Conservation (phyloP, 2,113 vertebrate species). For the Campylorhamphus procurvoides region DNA sequence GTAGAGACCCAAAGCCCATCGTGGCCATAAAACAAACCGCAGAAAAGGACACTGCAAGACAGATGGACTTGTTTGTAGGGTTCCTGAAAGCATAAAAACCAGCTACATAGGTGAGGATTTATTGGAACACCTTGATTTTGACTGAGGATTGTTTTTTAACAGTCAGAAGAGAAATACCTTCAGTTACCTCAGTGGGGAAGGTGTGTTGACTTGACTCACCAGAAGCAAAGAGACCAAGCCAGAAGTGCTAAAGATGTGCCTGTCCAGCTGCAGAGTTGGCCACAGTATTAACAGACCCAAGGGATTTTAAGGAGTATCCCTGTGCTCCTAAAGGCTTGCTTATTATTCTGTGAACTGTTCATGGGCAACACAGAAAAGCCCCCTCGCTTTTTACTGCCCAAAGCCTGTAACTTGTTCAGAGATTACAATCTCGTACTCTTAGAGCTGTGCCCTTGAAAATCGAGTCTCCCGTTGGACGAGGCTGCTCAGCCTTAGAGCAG, state of each 20-base stretch:
- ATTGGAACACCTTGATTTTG: background rate
- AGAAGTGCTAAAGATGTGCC: background rate
- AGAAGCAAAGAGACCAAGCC: background rate
- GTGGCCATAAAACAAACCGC: background rate
- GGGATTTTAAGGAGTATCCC: background rate
- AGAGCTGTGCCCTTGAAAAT: background rate
- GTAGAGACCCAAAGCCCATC: background rate
- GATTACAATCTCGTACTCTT: background rate
- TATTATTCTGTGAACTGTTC: background rate
- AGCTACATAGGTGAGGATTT: background rate
- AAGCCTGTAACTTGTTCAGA: background rate
- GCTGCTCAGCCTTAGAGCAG: background rate
- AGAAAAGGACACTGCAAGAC: background rate
- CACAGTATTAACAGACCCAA: background rate
- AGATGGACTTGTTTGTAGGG: background rate
- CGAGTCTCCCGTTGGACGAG: background rate
- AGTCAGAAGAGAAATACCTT: background rate
- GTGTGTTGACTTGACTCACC: background rate
- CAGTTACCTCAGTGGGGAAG: background rate
- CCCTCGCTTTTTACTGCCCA: fast-evolving
- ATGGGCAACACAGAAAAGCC: background rate
- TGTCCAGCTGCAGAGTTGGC: background rate
- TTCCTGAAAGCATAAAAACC: background rate
- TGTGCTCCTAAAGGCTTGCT: background rate
- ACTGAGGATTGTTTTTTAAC: background rate